A percentile compares a stretch with the other conserved stretches of the same genome.
Evolutionary conservation across 1,140 invertebrate genomes (phyloP).

Genomic region (Venturia canescens): DNA sequence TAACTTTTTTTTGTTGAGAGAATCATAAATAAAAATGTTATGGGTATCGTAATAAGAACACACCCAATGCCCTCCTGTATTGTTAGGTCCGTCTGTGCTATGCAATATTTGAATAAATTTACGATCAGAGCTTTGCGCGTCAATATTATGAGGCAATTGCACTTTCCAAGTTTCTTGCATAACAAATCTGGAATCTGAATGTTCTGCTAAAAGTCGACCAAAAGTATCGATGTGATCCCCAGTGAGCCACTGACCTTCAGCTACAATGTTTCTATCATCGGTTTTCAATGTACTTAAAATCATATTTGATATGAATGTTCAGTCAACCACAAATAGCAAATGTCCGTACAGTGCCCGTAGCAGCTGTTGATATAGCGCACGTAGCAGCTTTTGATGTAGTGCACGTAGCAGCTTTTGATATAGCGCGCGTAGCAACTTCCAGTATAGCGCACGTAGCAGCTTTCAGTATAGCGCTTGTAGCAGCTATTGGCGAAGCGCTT

Average conservation of each 20-base stretch:
- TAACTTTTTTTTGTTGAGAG: not conserved
- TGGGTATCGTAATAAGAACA: not conserved
- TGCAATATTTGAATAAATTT: no score
- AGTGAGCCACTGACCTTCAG: not conserved
- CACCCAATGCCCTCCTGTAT: not conserved
- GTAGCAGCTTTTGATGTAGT: not conserved
- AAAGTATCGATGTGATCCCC: not conserved
- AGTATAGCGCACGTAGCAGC: not conserved
- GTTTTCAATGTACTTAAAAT: not conserved
- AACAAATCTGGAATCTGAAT: not conserved
- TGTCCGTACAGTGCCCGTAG: not conserved
- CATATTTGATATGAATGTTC: not conserved
- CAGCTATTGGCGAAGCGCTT: not conserved
- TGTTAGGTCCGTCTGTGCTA: not conserved
- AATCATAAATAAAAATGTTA: not conserved
- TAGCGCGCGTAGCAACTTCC: not conserved
- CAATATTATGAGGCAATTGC: no score
- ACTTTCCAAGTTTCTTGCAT: conserved; percentile 7
- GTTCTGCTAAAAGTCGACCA: not conserved
- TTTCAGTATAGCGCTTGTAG: no score
- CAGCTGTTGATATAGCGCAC: not conserved
- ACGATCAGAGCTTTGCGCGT: no score
- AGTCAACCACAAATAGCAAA: not conserved
- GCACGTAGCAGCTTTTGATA: not conserved
- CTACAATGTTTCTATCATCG: not conserved